phyloP scores from a whole-genome alignment of 2,797 vertebrate species.

The Peromyscus attwateri region DNA sequence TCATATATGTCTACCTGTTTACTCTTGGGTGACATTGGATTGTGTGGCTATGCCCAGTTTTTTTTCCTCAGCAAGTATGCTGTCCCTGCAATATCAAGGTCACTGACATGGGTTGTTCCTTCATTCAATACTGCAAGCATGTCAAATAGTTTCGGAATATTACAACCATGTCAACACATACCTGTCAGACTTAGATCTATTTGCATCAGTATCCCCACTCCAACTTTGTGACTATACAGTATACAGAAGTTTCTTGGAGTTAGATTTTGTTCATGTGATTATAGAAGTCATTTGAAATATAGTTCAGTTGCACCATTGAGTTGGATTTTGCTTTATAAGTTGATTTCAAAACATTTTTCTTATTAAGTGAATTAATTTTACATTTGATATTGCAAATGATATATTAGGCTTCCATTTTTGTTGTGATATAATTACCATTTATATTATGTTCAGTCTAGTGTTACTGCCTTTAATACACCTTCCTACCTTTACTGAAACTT shows the following conservation, averaged over 20 bases:
- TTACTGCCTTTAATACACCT: not conserved
- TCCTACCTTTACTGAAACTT: not conserved
- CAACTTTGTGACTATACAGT: not conserved
- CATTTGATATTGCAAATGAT: not conserved
- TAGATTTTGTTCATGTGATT: not conserved
- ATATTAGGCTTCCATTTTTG: not conserved
- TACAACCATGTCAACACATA: not conserved
- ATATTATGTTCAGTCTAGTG: not conserved
- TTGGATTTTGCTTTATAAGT: not conserved
- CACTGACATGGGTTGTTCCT: not conserved
- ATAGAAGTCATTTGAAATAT: not conserved
- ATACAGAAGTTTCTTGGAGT: not conserved
- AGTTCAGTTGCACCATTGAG: not conserved
- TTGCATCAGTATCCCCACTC: not conserved
- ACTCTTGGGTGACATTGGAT: not conserved
- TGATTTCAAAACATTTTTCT: not conserved
- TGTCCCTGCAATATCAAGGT: not conserved
- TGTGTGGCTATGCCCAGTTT: not conserved
- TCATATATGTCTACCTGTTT: not conserved
- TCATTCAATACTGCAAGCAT: not conserved
- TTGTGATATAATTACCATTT: not conserved
- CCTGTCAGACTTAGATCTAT: not conserved
- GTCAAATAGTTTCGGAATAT: not conserved
- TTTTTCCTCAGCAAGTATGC: not conserved
- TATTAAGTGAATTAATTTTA: not conserved